Evolutionary conservation across 1,140 invertebrate species (phyloP), one percentile per base, ranked within the genome.

Genomic region (Calycopis cecrops): DNA sequence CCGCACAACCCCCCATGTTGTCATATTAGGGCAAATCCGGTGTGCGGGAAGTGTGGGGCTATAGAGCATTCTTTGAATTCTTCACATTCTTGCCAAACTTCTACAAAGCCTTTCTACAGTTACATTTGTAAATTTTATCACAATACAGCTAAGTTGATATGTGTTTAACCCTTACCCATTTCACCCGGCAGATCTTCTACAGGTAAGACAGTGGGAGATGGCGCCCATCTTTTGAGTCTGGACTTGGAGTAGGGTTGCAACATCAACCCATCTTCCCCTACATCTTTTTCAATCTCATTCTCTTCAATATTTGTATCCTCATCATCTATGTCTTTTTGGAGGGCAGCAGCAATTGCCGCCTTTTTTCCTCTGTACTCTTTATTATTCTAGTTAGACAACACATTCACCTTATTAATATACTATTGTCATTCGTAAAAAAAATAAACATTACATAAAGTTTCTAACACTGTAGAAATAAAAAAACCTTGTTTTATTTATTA

Each of bases 101-200:
- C n/a, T n/a, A n/a, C n/a, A n/a, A n/a, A n/a, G n/a, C n/a, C n/a
- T n/a, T n/a, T n/a, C 21, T 6, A 28, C 2, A 3, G 21, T 28
- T 28, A 28, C 6, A 3, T 3, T 28, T 28, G 6, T 28, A 28
- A 28, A 28, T 28, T 28, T 6, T 28, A 28, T 28, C 2, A 28
- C 6, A 28, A 28, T 3, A 3, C 6, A 28, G 21, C 2, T 28
- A 28, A 3, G 6, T 28, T 28, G 21, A 28, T 28, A 28, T 28
- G 21, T 28, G 21, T 28, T 28, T 28, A 28, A 28, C 40, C 49
- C 73, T 63, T 75, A 89, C 95, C 98, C 90, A 94, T 90, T 89
- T 99, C 97, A 18, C 98, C 98, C 3, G 95, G 94, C 37, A 82
- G 90, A 1, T 93, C 92, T 37, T 88, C 87, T n/a, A 88, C 87